Conservation (phyloP, 2,113 vertebrate genomes). For the Myanophis thanlyinensis region DNA sequence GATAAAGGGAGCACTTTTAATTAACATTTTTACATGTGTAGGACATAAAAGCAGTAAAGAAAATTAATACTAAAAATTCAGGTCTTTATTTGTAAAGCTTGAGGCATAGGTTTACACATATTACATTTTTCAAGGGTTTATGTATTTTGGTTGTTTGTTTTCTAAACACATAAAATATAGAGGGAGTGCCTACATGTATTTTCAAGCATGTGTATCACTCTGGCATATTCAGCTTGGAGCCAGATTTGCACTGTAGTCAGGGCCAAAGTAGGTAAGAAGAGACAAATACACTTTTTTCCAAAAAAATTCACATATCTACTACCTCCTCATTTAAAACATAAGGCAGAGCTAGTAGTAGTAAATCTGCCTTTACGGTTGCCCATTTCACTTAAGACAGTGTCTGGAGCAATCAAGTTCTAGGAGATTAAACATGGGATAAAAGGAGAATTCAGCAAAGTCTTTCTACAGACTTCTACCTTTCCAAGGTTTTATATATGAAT, state of each 20-base stretch:
- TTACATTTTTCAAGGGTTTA: background rate
- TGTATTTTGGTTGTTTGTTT: background rate
- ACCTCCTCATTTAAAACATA: background rate
- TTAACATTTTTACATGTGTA: background rate
- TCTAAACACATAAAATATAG: background rate
- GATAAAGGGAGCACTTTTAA: too few relatives aligned
- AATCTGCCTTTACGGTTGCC: too few relatives aligned
- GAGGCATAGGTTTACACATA: background rate
- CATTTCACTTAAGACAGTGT: background rate
- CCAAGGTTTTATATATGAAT: background rate
- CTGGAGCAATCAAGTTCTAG: background rate
- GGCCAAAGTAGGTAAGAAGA: background rate
- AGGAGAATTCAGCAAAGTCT: background rate
- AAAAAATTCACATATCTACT: background rate
- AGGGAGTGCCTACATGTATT: background rate
- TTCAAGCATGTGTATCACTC: background rate
- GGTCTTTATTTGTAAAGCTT: background rate
- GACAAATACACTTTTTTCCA: background rate
- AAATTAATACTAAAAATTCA: background rate
- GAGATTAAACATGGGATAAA: background rate
- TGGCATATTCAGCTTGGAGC: background rate
- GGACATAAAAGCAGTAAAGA: background rate
- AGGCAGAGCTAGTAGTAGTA: background rate
- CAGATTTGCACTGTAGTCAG: background rate
- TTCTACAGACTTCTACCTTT: too few relatives aligned